Evolutionary conservation across 2,113 vertebrate species (phyloP).

Genomic region (Daboia siamensis): DNA sequence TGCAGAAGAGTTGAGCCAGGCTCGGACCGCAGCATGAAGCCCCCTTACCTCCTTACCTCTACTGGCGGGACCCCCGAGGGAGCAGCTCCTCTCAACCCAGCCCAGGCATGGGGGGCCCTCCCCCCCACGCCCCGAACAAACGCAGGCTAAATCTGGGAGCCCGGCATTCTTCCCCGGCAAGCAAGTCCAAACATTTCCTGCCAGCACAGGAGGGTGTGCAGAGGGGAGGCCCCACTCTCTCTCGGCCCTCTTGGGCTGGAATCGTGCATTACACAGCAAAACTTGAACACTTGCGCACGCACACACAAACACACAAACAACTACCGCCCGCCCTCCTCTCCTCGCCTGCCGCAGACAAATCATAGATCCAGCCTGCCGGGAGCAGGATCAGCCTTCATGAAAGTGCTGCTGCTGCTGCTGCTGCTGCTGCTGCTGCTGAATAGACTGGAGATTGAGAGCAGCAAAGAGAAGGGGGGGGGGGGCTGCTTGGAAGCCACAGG

Average conservation of each 20-base stretch:
- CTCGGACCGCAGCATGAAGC: not conserved
- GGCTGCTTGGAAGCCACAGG: not conserved
- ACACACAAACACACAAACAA: not conserved
- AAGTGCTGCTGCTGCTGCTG: not conserved
- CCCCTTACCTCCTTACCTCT: constrained; percentile 48
- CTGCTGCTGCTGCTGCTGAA: not conserved
- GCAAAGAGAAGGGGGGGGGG: not conserved
- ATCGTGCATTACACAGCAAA: constrained; percentile 37
- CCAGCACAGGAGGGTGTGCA: constrained; percentile 57
- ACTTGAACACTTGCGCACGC: constrained; percentile 18
- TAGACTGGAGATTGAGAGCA: no score
- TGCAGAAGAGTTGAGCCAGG: not conserved
- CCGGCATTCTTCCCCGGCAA: constrained; percentile 66
- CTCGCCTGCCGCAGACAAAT: not conserved
- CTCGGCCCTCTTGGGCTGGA: constrained; percentile 17
- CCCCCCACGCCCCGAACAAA: constrained; percentile 50
- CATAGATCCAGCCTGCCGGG: not conserved
- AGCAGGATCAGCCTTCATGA: not conserved
- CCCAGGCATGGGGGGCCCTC: constrained; percentile 18
- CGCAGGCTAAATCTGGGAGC: constrained; percentile 47
- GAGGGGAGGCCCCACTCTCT: constrained; percentile 33
- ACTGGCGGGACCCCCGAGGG: not conserved
- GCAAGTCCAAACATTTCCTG: constrained; percentile 70
- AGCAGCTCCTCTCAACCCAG: constrained; percentile 9
- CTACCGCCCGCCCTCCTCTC: not conserved